Base-by-base conservation (phyloP, 2,113 vertebrate species). In the Ptilonorhynchus violaceus region DNA sequence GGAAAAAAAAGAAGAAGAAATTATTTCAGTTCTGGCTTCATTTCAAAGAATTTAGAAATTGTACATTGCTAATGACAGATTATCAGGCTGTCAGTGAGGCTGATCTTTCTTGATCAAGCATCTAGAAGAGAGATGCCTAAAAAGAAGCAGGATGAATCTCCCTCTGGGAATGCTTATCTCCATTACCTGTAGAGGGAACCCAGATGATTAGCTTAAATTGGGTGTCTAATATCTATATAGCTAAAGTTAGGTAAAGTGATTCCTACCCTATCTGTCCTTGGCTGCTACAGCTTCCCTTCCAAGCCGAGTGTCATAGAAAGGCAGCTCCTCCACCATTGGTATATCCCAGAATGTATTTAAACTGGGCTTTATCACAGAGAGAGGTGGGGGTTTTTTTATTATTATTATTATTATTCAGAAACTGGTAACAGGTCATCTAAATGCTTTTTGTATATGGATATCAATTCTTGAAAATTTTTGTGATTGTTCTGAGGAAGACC, bases 131-230 rank as follows among this genome's bases (percentile, higher is more conserved):
- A 58, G 63, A 80, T 93, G 75, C 88, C 88, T 94, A 86, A 94
- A 37, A 64, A 74, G 49, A 80, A 91, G 91, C 86, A 49, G 80
- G 59, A 93, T 93, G 94, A 92, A 75, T 93, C 85, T 90, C 63
- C 92, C 68, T 96, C 88, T 83, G 63, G 31, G 39, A 93, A 80
- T 86, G 83, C 46, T 93, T 80, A 55, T 90, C 37, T 88, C 53
- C 50, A 49, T 90, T 94, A 76, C 41, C 60, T 77, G 50, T 66
- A 86, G 95, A 94, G 94, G 91, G 92, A 92, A 74, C 59, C 42
- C 82, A 86, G 82, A 94, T 93, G 88, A 95, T 90, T 93, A 93
- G 91, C 91, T 95, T 90, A 83, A 90, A 83, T 90, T 90, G 93
- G 94, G 83, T 4, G 0, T 93, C 92, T 74, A 69, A 85, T 78